A percentile compares a stretch with the other conserved stretches of the same genome.
These are phyloP conservation scores for Eristalis arbustorum DNA, from an alignment of 2,888 invertebrate species.

Conservation along the genomic window DNA sequence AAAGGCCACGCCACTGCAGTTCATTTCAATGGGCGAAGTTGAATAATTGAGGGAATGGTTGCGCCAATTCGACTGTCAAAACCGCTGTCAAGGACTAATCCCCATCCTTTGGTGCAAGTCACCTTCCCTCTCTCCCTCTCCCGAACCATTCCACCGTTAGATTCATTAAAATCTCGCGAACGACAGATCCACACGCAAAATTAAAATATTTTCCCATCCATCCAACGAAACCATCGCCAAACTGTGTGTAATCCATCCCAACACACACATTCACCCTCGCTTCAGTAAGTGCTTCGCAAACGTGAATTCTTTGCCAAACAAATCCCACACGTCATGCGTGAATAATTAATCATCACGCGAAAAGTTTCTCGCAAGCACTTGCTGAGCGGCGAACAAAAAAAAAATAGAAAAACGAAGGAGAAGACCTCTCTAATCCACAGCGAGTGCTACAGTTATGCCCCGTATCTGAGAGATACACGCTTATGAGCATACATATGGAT, in stretches of 20 bases:
- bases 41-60: no score
- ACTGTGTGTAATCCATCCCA: neutral
- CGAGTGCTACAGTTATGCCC: constrained; percentile 49
- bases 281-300: constrained; percentile 36
- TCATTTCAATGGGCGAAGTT: no score
- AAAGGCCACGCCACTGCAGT: no score
- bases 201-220: constrained; percentile 14
- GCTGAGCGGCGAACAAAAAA: constrained; percentile 20
- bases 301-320: constrained; percentile 44
- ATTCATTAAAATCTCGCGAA: constrained; percentile 11
- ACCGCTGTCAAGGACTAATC: neutral
- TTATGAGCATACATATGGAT: neutral
- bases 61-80: neutral
- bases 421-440: constrained; percentile 20
- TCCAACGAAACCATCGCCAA: neutral
- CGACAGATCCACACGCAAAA: constrained; percentile 29
- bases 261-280: neutral
- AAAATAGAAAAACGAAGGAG: constrained; percentile 9
- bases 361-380: constrained; percentile 54
- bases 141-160: neutral
- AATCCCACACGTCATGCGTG: constrained; percentile 62
- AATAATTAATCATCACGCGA: constrained; percentile 68
- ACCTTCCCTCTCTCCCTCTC: neutral
- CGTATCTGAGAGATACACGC: constrained; percentile 13
- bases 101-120: neutral